Conservation (phyloP, 1,140 invertebrate genomes). For the Aporrectodea caliginosa region DNA sequence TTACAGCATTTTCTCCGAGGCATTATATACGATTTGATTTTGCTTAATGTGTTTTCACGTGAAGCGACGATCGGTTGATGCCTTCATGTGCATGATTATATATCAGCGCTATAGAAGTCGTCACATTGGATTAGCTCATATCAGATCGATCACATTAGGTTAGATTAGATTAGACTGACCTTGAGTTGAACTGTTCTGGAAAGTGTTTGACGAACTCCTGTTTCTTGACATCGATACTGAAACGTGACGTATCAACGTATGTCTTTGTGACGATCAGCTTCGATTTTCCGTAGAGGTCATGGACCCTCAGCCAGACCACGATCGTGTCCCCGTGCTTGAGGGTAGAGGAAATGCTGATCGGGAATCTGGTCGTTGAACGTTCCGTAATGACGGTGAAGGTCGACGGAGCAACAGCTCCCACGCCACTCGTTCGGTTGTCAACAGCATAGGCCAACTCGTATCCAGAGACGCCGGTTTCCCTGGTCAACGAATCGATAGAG, state of each 20-base stretch:
- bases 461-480: background rate
- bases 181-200: background rate
- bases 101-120: background rate
- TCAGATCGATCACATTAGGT: background rate
- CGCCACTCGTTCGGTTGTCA: background rate
- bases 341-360: background rate
- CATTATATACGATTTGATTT: background rate
- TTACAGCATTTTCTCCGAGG: background rate
- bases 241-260: background rate
- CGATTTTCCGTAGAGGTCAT: background rate
- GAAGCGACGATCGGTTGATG: background rate
- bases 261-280: background rate
- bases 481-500: background rate
- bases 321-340: background rate
- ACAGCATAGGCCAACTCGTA: background rate
- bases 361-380: background rate
- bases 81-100: background rate
- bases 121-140: background rate
- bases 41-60: background rate
- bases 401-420: background rate
- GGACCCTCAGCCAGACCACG: background rate
- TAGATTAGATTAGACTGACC: background rate
- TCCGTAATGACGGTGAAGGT: background rate
- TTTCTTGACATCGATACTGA: background rate
- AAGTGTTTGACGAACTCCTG: background rate